Evolutionary conservation across 2,888 invertebrate genomes (phyloP).

Genomic region (Diaprepes abbreviatus): DNA sequence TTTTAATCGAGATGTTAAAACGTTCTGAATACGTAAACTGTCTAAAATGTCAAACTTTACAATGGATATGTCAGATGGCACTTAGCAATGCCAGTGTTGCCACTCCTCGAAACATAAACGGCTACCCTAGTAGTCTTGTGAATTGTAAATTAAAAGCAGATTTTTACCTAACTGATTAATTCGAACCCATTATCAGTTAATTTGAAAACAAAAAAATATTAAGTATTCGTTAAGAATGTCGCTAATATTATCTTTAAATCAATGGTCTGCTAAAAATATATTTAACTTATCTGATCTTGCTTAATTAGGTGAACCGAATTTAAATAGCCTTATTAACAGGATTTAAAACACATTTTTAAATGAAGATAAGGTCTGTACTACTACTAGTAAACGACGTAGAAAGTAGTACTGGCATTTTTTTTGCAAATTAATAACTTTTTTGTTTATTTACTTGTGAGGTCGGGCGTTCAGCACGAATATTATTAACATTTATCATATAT

Average conservation of each 20-base stretch:
- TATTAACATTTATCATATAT: background rate
- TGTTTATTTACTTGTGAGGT: background rate
- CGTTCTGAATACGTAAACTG: no score
- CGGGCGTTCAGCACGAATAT: background rate
- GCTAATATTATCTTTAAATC: background rate
- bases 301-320: background rate
- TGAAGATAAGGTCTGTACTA: constrained; percentile 1
- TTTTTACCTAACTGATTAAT: no score
- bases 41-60: no score
- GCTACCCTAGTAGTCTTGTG: no score
- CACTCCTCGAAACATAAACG: no score
- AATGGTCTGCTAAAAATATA: background rate
- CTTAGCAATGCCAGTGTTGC: no score
- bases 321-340: background rate
- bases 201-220: background rate
- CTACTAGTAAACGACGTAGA: background rate
- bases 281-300: background rate
- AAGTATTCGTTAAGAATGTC: background rate
- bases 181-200: no score
- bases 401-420: background rate
- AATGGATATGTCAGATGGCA: no score
- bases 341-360: background rate
- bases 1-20: no score
- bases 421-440: background rate
- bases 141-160: no score